Evolutionary conservation across 2,888 invertebrate species (phyloP).

Genomic region (Eilema caniola): DNA sequence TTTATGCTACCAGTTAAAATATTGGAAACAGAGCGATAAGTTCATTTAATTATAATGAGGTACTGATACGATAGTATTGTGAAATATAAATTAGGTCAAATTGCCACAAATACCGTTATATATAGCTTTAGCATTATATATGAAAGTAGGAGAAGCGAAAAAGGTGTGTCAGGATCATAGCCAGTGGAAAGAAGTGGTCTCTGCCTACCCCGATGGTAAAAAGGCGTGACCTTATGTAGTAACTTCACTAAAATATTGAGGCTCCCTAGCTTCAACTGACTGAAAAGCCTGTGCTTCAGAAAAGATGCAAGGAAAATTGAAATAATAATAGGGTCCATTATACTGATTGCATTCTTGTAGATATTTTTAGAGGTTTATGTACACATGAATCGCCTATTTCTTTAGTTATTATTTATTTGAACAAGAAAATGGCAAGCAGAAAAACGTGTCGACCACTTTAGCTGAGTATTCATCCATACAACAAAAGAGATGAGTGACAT

Average conservation of each 20-base stretch:
- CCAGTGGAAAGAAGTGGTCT: too few relatives aligned
- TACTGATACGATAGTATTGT: not conserved
- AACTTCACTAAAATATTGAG: not conserved
- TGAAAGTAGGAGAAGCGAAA: too few relatives aligned
- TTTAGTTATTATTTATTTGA: too few relatives aligned
- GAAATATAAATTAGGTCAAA: not conserved
- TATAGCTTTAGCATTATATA: too few relatives aligned
- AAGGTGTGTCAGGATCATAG: too few relatives aligned
- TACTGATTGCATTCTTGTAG: not conserved
- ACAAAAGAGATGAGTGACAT: too few relatives aligned
- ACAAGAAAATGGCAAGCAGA: too few relatives aligned
- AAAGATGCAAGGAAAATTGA: not conserved
- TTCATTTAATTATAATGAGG: not conserved
- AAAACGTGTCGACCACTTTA: not conserved
- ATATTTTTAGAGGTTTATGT: too few relatives aligned
- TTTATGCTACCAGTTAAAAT: too few relatives aligned
- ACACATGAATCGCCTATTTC: too few relatives aligned
- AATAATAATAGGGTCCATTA: not conserved
- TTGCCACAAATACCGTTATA: not conserved
- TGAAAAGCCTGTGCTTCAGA: not conserved
- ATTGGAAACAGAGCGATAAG: not conserved
- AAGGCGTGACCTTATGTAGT: not conserved
- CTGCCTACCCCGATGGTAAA: too few relatives aligned
- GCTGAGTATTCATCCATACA: too few relatives aligned
- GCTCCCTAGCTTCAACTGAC: not conserved